Percentiles rank a stretch among this genome's conserved stretches.
Evolutionary conservation across 2,113 vertebrate species (phyloP).

Genomic region (Tamias sibiricus): DNA sequence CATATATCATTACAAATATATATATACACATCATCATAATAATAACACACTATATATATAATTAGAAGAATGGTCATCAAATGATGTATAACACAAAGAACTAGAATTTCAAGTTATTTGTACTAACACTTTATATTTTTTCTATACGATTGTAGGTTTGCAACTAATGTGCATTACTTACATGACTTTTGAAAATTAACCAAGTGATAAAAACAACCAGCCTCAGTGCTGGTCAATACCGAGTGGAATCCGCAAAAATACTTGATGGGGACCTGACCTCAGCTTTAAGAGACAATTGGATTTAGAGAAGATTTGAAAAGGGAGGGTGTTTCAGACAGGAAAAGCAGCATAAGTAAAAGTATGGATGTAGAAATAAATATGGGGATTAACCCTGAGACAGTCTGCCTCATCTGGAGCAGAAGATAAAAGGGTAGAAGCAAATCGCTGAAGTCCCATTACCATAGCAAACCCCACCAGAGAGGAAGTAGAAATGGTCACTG

Average conservation of each 20-base stretch:
- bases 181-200: not conserved
- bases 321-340: not conserved
- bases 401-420: not conserved
- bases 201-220: not conserved
- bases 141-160: not conserved
- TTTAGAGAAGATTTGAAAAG: not conserved
- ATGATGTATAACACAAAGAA: not conserved
- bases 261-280: not conserved
- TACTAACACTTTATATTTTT: constrained; percentile 5
- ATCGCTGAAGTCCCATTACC: not conserved
- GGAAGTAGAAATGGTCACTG: not conserved
- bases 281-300: not conserved
- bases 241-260: not conserved
- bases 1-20: not conserved
- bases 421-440: not conserved
- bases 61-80: not conserved
- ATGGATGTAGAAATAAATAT: not conserved
- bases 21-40: not conserved
- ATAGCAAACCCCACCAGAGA: not conserved
- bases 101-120: constrained; percentile 24
- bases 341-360: not conserved
- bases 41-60: too few species aligned
- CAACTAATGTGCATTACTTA: not conserved
- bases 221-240: not conserved
- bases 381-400: not conserved